A percentile compares a stretch with the other conserved stretches of the same genome.
These are phyloP conservation scores for Anser brachyrhynchus DNA, from an alignment of 2,113 vertebrate species.

Conservation along the genomic window DNA sequence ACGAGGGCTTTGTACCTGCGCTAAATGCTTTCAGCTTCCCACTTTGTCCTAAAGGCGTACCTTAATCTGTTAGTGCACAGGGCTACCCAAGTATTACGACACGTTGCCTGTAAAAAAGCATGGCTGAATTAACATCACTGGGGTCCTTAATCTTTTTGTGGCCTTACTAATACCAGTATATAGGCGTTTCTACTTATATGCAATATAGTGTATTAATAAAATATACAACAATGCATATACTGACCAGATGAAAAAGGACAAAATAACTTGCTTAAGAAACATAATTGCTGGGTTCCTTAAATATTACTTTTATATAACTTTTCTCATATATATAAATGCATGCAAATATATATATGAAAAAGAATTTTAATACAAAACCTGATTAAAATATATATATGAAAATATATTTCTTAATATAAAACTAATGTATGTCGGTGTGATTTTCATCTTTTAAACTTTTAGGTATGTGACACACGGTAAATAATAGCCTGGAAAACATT, in stretches of 20 bases:
- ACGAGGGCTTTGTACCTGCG: rapidly evolving
- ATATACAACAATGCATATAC: background rate
- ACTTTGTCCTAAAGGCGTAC: background rate
- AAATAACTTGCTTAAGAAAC: background rate
- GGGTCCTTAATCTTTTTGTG: background rate
- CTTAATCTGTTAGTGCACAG: background rate
- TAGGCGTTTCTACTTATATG: background rate
- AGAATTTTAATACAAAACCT: slow-evolving; percentile 10
- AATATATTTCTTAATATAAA: background rate
- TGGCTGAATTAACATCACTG: background rate
- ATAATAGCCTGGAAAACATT: slow-evolving; percentile 12
- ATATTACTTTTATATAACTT: background rate
- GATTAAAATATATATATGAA: background rate
- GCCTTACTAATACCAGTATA: background rate
- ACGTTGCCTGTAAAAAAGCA: background rate
- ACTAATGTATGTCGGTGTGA: background rate
- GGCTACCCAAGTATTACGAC: background rate
- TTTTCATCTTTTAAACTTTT: slow-evolving; percentile 9
- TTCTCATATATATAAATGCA: slow-evolving; percentile 7
- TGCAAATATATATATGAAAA: background rate
- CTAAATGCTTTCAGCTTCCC: background rate
- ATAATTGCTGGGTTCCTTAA: slow-evolving; percentile 14
- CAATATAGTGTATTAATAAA: background rate
- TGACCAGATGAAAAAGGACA: slow-evolving; percentile 39
- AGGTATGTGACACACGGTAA: background rate